Base-by-base conservation (phyloP, 2,797 vertebrate species). In the Sarcoramphus papa region DNA sequence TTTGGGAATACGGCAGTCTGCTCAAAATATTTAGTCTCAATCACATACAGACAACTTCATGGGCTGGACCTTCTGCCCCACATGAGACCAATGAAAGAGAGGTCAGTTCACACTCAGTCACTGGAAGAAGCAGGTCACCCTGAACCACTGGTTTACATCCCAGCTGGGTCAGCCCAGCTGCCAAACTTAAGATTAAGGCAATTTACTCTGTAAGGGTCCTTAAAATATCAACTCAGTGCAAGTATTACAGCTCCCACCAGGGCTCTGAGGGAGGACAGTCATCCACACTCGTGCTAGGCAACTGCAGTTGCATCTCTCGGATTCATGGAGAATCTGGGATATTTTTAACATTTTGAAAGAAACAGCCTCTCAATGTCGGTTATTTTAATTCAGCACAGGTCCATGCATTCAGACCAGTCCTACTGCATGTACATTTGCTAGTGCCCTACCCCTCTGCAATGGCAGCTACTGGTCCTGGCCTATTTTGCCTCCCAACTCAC, bases 281-380 rank as follows among this genome's bases (percentile, higher is more conserved):
- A 91, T 83, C 92, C 85, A 75, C 64, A 50, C 73, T 92, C 7
- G 10, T 81, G 81, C 92, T 91, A 94, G 87, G 96, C 91, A 96
- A 92, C 91, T 59, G 76, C 50, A 18, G 19, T 47, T 77, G 45
- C 57, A 64, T 83, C 75, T 85, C 70, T 67, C 13, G 3, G 62
- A 83, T 91, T 89, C 73, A 81, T 51, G 47, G 60, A 80, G 43
- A 81, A 81, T 28, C 72, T 54, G 41, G 47, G 78, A 75, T 94
- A 97, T 93, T 96, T 94, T 95, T 95, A 96, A 91, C 57, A 56
- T 63, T 91, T 85, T 68, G 53, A 65, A 82, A 95, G 79, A 64
- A 65, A 57, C 45, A 77, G 68, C 41, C 57, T 57, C 62, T 90
- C 45, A 12, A 60, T 2, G 2, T 40, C 2, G 2, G 74, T 67